Percentiles rank a stretch among this genome's conserved stretches.
These are phyloP conservation scores for Okamejei kenojei DNA, from an alignment of 2,797 vertebrate genomes.

Conservation along the genomic window DNA sequence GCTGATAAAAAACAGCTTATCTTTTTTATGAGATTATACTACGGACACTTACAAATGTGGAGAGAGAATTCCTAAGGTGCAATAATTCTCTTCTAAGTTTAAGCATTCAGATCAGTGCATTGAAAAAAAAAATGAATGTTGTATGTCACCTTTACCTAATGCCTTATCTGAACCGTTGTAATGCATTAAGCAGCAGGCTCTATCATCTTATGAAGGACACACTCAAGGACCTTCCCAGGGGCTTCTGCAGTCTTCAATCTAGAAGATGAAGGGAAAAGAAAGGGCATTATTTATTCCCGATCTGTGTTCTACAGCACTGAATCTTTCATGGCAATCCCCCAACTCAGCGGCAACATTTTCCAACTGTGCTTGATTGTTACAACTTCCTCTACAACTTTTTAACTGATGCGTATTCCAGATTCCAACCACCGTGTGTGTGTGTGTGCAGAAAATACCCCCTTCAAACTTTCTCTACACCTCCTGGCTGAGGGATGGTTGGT, in stretches of 20 bases:
- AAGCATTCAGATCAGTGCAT: not conserved
- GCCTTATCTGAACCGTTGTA: not conserved
- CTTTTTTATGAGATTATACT: not conserved
- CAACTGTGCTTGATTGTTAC: not conserved
- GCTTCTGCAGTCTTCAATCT: constrained; percentile 4
- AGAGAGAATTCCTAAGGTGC: not conserved
- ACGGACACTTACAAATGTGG: not conserved
- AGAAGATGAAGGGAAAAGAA: not conserved
- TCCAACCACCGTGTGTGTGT: no score
- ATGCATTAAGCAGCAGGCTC: constrained; percentile 7
- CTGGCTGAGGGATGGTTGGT: no score
- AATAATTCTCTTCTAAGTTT: not conserved
- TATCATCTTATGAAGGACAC: not conserved
- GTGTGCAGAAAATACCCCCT: no score
- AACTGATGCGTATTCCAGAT: no score
- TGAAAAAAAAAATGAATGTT: not conserved
- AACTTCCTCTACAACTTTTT: not conserved
- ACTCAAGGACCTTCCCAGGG: not conserved
- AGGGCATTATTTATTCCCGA: constrained; percentile 13
- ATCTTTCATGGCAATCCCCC: not conserved
- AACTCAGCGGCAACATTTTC: not conserved
- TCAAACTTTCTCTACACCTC: no score
- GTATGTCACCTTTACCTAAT: not conserved
- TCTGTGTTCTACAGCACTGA: not conserved
- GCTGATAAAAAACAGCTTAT: not conserved